Conservation (phyloP, 2,797 vertebrate genomes). For the Gymnothorax javanicus region DNA sequence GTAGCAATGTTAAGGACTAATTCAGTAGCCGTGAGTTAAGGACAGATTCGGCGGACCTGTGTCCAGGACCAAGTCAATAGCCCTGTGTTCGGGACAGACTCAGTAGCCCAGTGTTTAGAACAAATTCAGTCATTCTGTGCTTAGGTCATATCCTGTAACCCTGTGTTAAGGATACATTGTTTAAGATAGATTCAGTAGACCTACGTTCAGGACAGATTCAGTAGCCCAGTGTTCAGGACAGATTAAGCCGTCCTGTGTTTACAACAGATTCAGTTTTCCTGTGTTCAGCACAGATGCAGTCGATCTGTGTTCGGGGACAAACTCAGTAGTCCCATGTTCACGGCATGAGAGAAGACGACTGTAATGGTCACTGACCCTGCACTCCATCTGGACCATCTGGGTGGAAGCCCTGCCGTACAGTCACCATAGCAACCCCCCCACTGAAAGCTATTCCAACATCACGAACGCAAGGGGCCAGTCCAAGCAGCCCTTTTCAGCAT, state of each 20-base stretch:
- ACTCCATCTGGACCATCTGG: slow-evolving; percentile 48
- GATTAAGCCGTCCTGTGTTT: not conserved
- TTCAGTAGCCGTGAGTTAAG: not conserved
- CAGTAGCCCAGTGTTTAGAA: not conserved
- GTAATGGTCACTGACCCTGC: slow-evolving; percentile 47
- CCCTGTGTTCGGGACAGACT: not conserved
- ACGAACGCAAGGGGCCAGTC: slow-evolving; percentile 29
- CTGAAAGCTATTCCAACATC: not conserved
- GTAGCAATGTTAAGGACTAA: no score
- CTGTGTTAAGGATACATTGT: no score
- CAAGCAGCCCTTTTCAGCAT: not conserved
- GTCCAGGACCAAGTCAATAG: not conserved
- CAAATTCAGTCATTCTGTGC: not conserved
- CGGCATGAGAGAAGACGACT: slow-evolving; percentile 6
- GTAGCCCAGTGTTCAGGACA: no score
- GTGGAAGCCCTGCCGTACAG: slow-evolving; percentile 51
- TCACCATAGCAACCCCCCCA: slow-evolving; percentile 32
- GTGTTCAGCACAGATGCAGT: not conserved
- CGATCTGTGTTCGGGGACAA: no score
- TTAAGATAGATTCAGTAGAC: no score
- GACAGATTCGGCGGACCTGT: not conserved
- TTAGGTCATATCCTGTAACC: not conserved
- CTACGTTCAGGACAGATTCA: no score
- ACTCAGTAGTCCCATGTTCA: not conserved
- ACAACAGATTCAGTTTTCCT: not conserved